Conservation (phyloP, 2,113 vertebrate species). For the Tinamus guttatus region DNA sequence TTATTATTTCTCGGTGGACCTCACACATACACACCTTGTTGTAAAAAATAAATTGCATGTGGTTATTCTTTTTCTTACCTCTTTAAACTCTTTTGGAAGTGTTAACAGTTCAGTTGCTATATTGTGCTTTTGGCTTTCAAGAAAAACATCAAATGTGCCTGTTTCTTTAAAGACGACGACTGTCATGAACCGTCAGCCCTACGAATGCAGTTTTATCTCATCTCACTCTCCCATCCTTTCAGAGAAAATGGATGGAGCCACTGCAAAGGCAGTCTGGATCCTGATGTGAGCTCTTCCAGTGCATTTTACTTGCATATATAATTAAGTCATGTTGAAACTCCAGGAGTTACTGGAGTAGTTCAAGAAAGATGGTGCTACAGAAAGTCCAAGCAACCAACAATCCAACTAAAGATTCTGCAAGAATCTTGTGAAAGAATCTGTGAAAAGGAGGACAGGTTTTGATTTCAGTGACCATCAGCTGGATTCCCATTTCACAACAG, state of each 20-base stretch:
- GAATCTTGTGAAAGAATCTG: too few species aligned
- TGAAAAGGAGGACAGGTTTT: neutral
- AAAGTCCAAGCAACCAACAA: constrained; percentile 13
- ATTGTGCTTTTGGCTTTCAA: neutral
- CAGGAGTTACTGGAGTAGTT: neutral
- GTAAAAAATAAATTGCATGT: neutral
- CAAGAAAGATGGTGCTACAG: neutral
- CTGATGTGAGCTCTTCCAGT: neutral
- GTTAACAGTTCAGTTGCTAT: neutral
- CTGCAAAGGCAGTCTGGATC: neutral
- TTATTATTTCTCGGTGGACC: neutral
- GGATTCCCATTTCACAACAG: constrained; percentile 2
- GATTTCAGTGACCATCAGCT: neutral
- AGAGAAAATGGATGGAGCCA: neutral
- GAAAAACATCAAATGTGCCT: neutral
- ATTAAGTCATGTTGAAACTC: neutral
- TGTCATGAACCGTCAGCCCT: neutral
- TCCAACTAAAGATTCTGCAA: constrained; percentile 30
- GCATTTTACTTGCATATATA: neutral
- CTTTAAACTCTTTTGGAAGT: neutral
- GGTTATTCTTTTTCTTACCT: neutral
- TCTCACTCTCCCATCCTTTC: neutral
- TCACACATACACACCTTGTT: neutral
- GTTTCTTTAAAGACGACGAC: neutral
- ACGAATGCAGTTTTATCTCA: neutral